phyloP scores from a whole-genome alignment of 2,888 invertebrate genomes.

The Podotricha telesiphe region DNA sequence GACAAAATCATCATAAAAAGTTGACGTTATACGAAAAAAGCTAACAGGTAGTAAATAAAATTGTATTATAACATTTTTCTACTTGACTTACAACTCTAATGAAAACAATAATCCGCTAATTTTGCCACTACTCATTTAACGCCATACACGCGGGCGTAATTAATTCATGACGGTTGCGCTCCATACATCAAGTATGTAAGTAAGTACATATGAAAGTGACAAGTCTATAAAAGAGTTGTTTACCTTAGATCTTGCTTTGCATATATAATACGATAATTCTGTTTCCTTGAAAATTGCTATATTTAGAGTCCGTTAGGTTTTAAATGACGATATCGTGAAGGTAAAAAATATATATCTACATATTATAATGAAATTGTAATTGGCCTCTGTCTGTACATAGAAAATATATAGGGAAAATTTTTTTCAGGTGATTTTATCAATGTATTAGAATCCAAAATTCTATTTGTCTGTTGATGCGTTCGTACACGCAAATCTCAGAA shows the following conservation, averaged over 20 bases:
- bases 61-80: no score
- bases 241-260: constrained; percentile 8
- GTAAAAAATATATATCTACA: no score
- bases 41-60: no score
- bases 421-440: no score
- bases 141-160: constrained; percentile 25
- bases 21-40: no score
- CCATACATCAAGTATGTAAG: neutral
- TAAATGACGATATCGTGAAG: neutral
- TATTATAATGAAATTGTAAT: no score
- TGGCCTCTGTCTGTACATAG: no score
- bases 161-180: neutral
- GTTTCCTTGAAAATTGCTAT: constrained; percentile 1
- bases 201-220: neutral
- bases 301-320: neutral
- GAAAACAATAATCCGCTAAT: constrained; percentile 22
- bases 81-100: constrained; percentile 10
- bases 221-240: constrained; percentile 15
- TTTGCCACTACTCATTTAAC: constrained; percentile 29
- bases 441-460: no score
- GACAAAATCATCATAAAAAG: neutral
- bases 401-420: no score
- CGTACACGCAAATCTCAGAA: no score
- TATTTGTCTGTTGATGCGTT: no score
- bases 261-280: neutral